A percentile compares a stretch with the other conserved stretches of the same genome.
These are phyloP conservation scores for Sminthurinus aureus DNA, from an alignment of 2,888 invertebrate species.

Conservation along the genomic window DNA sequence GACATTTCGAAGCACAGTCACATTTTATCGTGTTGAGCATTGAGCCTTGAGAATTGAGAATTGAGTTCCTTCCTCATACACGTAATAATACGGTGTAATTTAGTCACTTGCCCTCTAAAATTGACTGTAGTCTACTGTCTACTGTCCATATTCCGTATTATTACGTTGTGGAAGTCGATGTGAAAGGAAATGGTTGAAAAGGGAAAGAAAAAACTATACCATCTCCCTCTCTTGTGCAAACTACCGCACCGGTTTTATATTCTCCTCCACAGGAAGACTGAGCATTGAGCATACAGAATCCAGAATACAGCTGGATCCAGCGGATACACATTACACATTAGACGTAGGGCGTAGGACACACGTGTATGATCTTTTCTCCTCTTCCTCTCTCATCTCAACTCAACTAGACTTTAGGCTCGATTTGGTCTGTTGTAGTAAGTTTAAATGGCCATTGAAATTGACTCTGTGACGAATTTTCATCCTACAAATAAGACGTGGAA, in stretches of 20 bases:
- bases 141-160: no score
- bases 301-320: no score
- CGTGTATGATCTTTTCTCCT: background rate
- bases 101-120: background rate
- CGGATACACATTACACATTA: background rate
- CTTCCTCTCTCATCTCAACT: background rate
- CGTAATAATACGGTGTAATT: background rate
- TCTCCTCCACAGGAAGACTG: background rate
- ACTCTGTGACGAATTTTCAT: background rate
- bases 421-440: conserved; percentile 2
- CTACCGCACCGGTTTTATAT: background rate
- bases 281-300: background rate
- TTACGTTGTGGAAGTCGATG: background rate
- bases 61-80: background rate
- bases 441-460: conserved; percentile 26
- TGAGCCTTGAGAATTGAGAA: background rate
- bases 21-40: no score
- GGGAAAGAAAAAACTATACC: background rate
- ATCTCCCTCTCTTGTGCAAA: background rate
- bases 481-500: background rate
- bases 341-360: no score
- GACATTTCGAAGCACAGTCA: no score
- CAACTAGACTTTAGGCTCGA: background rate
- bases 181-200: background rate
- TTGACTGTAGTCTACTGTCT: no score